Percentiles rank a stretch among this genome's conserved stretches.
These are phyloP conservation scores for Morpho achilles DNA, from an alignment of 2,888 invertebrate species.

Conservation along the genomic window DNA sequence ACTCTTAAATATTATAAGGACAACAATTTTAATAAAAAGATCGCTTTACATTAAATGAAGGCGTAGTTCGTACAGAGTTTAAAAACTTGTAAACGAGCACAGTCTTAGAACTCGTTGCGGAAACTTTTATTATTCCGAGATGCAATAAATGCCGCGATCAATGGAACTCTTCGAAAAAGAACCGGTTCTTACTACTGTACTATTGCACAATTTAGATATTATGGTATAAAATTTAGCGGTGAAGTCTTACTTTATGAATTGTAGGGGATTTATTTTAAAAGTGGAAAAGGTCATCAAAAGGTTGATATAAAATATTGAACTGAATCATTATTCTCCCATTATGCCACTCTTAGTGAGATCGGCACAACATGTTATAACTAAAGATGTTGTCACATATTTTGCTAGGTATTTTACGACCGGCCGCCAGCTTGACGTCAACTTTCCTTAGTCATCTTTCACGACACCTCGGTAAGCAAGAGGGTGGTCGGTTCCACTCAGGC, in stretches of 20 bases:
- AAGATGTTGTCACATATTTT: too few relatives aligned
- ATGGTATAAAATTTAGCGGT: slow-evolving; percentile 11
- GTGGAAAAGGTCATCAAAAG: too few relatives aligned
- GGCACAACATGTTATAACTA: too few relatives aligned
- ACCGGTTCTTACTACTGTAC: slow-evolving; percentile 44
- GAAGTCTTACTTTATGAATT: neutral
- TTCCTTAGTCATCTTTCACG: too few relatives aligned
- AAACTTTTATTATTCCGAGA: slow-evolving; percentile 64
- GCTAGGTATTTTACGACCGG: too few relatives aligned
- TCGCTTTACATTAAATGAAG: slow-evolving; percentile 27
- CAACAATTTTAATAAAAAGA: slow-evolving; percentile 25
- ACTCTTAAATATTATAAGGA: slow-evolving; percentile 4
- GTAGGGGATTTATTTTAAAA: neutral
- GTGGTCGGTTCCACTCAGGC: too few relatives aligned
- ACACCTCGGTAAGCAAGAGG: too few relatives aligned
- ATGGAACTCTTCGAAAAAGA: slow-evolving; percentile 50
- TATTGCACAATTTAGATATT: slow-evolving; percentile 21
- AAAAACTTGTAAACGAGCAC: slow-evolving; percentile 66
- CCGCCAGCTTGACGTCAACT: too few relatives aligned
- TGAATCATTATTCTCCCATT: too few relatives aligned
- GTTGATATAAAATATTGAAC: too few relatives aligned
- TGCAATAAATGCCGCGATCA: slow-evolving; percentile 71
- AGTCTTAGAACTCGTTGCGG: slow-evolving; percentile 50
- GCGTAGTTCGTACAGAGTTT: slow-evolving; percentile 45
- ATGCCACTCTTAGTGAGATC: too few relatives aligned